Evolutionary conservation across 2,888 invertebrate species (phyloP).

Genomic region (Drosophila borealis): DNA sequence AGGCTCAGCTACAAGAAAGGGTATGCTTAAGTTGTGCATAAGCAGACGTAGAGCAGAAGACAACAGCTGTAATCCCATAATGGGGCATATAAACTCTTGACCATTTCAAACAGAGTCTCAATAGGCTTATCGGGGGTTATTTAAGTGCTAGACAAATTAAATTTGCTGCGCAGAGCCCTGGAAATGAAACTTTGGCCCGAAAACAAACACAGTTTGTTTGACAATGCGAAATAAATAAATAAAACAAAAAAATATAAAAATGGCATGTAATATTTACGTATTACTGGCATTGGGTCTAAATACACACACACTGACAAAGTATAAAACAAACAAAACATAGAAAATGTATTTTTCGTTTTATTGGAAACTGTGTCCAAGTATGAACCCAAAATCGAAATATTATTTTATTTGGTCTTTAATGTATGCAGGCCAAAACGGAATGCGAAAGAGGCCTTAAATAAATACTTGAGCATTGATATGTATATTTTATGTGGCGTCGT

Average conservation of each 20-base stretch:
- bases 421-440: conserved; percentile 7
- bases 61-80: conserved; percentile 5
- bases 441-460: conserved; percentile 9
- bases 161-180: conserved; percentile 1
- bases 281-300: too few relatives aligned
- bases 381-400: neutral
- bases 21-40: conserved; percentile 4
- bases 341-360: too few relatives aligned
- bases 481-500: conserved; percentile 6
- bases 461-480: conserved; percentile 1
- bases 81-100: conserved; percentile 7
- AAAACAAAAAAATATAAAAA: too few relatives aligned
- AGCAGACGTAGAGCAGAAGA: conserved; percentile 1
- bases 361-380: neutral
- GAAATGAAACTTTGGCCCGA: too few relatives aligned
- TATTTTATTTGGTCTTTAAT: conserved; percentile 5
- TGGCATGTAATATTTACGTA: too few relatives aligned
- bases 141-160: neutral
- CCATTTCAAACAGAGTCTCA: conserved; percentile 2
- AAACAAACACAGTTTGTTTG: too few relatives aligned
- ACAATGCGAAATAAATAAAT: too few relatives aligned
- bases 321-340: too few relatives aligned
- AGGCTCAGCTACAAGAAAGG: neutral
- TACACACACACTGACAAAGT: too few relatives aligned
- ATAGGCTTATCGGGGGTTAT: conserved; percentile 2